phyloP scores from a whole-genome alignment of 2,888 invertebrate species.

The Neoitamus cyanurus region DNA sequence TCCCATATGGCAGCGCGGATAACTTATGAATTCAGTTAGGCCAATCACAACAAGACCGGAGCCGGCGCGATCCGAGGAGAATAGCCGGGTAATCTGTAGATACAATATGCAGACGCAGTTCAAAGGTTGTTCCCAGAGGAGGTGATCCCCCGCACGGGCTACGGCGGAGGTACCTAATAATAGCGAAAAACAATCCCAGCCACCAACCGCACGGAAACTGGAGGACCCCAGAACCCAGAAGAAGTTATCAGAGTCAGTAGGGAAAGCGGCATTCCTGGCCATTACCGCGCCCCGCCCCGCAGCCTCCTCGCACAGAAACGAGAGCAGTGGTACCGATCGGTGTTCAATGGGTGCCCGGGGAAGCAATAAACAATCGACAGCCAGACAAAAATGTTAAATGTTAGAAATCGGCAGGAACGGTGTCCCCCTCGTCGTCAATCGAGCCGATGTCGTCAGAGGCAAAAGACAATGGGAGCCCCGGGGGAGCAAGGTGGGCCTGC shows the following conservation, averaged over 20 bases:
- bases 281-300: not conserved
- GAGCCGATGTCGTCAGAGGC: not conserved
- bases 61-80: not conserved
- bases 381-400: slow-evolving; percentile 14
- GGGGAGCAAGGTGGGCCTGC: slow-evolving; percentile 8
- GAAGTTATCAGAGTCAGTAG: slow-evolving; percentile 41
- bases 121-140: slow-evolving; percentile 44
- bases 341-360: slow-evolving; percentile 23
- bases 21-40: slow-evolving; percentile 30
- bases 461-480: slow-evolving; percentile 18
- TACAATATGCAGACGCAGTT: slow-evolving; percentile 36
- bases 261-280: slow-evolving; percentile 1
- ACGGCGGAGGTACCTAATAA: not conserved
- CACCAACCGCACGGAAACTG: not conserved
- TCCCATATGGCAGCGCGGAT: not conserved
- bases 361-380: slow-evolving; percentile 26
- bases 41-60: slow-evolving; percentile 13
- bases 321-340: slow-evolving; percentile 14
- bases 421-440: slow-evolving; percentile 18
- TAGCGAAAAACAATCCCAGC: not conserved
- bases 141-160: not conserved
- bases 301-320: not conserved
- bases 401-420: slow-evolving; percentile 27
- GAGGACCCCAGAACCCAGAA: not conserved
- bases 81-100: slow-evolving; percentile 15